Percentiles rank a stretch among this genome's conserved stretches.
phyloP scores from a whole-genome alignment of 2,888 invertebrate species.

The Eilema sororculum region DNA sequence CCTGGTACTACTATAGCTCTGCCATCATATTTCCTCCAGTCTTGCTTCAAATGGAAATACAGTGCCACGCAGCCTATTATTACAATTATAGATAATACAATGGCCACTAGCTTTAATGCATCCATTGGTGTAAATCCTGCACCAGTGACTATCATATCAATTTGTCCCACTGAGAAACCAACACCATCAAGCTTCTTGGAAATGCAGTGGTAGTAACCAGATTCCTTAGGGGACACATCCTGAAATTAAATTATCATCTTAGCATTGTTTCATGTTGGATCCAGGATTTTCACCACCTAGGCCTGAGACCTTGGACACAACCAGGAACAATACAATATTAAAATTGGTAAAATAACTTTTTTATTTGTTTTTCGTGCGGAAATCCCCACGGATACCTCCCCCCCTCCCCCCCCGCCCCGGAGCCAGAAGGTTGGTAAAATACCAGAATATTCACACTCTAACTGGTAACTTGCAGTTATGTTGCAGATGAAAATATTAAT shows the following conservation, averaged over 20 bases:
- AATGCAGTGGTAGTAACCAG: conserved; percentile 89
- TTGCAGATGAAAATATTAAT: too few species aligned
- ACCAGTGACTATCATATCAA: conserved; percentile 88
- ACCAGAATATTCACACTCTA: too few species aligned
- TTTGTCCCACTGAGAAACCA: conserved; percentile 84
- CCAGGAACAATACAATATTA: too few species aligned
- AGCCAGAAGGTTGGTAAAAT: too few species aligned
- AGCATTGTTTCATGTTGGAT: too few species aligned
- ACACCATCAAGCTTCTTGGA: conserved; percentile 86
- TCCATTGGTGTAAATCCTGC: conserved; percentile 74
- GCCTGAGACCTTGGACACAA: too few species aligned
- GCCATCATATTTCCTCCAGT: conserved; percentile 79
- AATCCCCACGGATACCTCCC: too few species aligned
- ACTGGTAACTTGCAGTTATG: too few species aligned
- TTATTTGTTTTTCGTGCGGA: too few species aligned
- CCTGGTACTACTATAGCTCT: conserved; percentile 71
- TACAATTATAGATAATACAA: conserved; percentile 79
- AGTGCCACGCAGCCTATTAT: conserved; percentile 77
- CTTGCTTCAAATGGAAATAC: conserved; percentile 76
- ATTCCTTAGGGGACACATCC: conserved; percentile 88
- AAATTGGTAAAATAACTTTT: too few species aligned
- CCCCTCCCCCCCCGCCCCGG: too few species aligned
- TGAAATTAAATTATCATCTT: conserved; percentile 59
- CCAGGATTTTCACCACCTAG: too few species aligned
- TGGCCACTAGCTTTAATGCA: conserved; percentile 80